These are phyloP conservation scores for Budorcas taxicolor DNA, from an alignment of 2,113 vertebrate genomes.

Conservation along the genomic window DNA sequence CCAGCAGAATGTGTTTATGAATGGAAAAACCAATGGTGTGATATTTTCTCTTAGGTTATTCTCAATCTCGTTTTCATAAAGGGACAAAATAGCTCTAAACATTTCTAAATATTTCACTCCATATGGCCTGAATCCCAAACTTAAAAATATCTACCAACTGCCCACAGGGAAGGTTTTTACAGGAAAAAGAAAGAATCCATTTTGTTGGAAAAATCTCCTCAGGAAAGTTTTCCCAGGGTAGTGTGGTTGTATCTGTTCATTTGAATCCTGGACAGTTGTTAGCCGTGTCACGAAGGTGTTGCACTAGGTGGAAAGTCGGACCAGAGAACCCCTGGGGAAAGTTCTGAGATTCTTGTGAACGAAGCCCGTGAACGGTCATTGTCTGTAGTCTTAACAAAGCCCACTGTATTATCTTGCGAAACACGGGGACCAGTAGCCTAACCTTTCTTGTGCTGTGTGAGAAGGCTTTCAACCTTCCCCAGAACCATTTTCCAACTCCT, in stretches of 20 bases:
- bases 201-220: conserved; percentile 38
- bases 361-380: not conserved
- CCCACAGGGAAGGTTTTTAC: conserved; percentile 4
- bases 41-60: conserved; percentile 36
- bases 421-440: not conserved
- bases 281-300: not conserved
- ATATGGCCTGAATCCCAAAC: conserved; percentile 14
- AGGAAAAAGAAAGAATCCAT: conserved; percentile 27
- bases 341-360: not conserved
- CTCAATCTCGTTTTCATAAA: conserved; percentile 29
- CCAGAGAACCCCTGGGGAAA: not conserved
- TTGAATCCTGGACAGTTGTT: not conserved
- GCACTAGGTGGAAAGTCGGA: not conserved
- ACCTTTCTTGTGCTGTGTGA: not conserved
- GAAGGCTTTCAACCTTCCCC: not conserved
- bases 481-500: not conserved
- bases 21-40: conserved; percentile 26
- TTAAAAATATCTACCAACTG: conserved; percentile 49
- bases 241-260: not conserved
- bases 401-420: not conserved
- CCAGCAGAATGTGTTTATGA: conserved; percentile 46
- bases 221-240: not conserved
- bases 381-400: not conserved
- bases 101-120: conserved; percentile 55
- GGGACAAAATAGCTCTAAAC: conserved; percentile 45